Conservation (phyloP, 2,888 invertebrate genomes). For the Sinelater perroti region DNA sequence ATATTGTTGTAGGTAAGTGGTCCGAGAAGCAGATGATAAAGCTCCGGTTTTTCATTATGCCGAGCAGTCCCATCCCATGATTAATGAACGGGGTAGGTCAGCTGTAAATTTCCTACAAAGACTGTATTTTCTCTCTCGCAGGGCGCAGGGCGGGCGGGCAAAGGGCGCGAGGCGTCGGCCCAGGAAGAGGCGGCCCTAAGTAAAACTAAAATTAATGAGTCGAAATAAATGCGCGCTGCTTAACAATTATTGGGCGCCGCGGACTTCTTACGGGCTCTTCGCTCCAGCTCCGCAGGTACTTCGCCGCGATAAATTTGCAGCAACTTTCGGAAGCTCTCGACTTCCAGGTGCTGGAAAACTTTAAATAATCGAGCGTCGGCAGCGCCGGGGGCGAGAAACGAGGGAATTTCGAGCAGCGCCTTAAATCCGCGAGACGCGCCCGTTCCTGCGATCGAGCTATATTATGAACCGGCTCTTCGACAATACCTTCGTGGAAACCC, state of each 20-base stretch:
- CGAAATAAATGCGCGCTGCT: constrained; percentile 31
- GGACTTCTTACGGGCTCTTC: constrained; percentile 15
- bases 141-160: too few species aligned
- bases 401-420: constrained; percentile 44
- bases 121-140: constrained; percentile 41
- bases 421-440: constrained; percentile 42
- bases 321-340: constrained; percentile 27
- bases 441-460: constrained; percentile 32
- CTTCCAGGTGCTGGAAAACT: constrained; percentile 40
- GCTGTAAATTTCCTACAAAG: constrained; percentile 51
- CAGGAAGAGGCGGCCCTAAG: constrained; percentile 31
- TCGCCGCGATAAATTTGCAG: constrained; percentile 11
- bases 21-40: constrained; percentile 53
- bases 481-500: constrained; percentile 32
- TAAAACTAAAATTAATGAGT: constrained; percentile 37
- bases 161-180: constrained; percentile 30
- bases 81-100: constrained; percentile 53
- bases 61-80: constrained; percentile 50
- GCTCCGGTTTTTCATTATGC: constrained; percentile 53
- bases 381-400: constrained; percentile 38
- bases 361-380: constrained; percentile 46
- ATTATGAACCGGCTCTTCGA: constrained; percentile 36
- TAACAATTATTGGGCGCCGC: constrained; percentile 29
- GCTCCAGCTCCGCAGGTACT: constrained; percentile 11
- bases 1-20: constrained; percentile 51